Evolutionary conservation across 2,888 invertebrate genomes (phyloP).

Genomic region (Catocala sponsa): DNA sequence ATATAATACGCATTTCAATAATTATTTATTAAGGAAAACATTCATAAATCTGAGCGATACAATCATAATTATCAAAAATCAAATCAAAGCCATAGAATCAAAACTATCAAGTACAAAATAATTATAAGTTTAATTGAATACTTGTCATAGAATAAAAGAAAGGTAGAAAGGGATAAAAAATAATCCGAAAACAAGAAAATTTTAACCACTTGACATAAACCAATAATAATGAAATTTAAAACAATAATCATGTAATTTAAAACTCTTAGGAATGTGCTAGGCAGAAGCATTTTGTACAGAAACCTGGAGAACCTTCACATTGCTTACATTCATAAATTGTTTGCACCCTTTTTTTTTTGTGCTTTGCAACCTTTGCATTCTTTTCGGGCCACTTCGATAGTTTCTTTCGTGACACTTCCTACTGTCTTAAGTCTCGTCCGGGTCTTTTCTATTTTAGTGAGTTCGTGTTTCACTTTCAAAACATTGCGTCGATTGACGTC

Average conservation of each 20-base stretch:
- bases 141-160: slow-evolving; percentile 9
- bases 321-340: slow-evolving; percentile 51
- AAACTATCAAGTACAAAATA: slow-evolving; percentile 3
- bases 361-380: slow-evolving; percentile 51
- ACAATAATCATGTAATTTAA: slow-evolving; percentile 9
- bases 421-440: slow-evolving; percentile 15
- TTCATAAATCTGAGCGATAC: slow-evolving; percentile 20
- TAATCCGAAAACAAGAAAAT: slow-evolving; percentile 13
- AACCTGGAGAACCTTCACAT: slow-evolving; percentile 47
- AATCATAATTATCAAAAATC: slow-evolving; percentile 15
- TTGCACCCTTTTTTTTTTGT: slow-evolving; percentile 47
- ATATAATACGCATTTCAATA: slow-evolving; percentile 19
- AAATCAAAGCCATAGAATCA: slow-evolving; percentile 14
- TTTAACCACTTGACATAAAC: slow-evolving; percentile 2
- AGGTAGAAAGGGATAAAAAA: slow-evolving; percentile 15
- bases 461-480: slow-evolving; percentile 39
- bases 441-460: slow-evolving; percentile 49
- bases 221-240: slow-evolving; percentile 7
- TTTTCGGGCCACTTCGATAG: slow-evolving; percentile 44
- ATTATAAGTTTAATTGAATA: slow-evolving; percentile 15
- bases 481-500: slow-evolving; percentile 35
- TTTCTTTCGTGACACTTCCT: slow-evolving; percentile 29
- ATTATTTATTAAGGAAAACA: slow-evolving; percentile 29
- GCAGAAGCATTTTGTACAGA: slow-evolving; percentile 48
- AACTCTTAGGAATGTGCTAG: slow-evolving; percentile 28